These are phyloP conservation scores for Schrankia costaestrigalis DNA, from an alignment of 2,888 invertebrate genomes.

Conservation along the genomic window DNA sequence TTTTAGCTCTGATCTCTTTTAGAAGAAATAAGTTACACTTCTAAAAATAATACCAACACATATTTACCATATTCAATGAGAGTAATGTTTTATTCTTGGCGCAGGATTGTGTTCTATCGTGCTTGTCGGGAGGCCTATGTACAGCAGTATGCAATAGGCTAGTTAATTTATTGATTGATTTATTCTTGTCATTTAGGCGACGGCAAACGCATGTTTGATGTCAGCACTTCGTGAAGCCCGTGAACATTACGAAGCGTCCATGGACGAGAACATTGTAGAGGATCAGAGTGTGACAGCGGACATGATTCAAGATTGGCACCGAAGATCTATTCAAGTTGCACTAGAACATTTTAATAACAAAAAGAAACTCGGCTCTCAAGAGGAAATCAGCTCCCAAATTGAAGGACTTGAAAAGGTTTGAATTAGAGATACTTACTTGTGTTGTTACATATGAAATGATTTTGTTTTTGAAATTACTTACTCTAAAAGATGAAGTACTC, in stretches of 20 bases:
- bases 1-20: too few species aligned
- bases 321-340: slow-evolving; percentile 8
- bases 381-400: slow-evolving; percentile 9
- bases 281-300: slow-evolving; percentile 10
- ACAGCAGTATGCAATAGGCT: too few species aligned
- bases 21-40: too few species aligned
- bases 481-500: too few species aligned
- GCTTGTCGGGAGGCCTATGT: too few species aligned
- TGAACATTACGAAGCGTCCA: slow-evolving; percentile 17
- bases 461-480: too few species aligned
- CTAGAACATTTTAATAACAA: slow-evolving; percentile 25
- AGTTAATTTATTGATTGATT: too few species aligned
- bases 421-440: not conserved
- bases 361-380: slow-evolving; percentile 17
- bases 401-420: slow-evolving; percentile 12
- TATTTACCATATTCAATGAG: too few species aligned
- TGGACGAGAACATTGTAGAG: slow-evolving; percentile 31
- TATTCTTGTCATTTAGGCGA: slow-evolving; percentile 24
- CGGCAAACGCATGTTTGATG: slow-evolving; percentile 22
- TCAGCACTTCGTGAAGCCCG: slow-evolving; percentile 22
- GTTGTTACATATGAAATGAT: not conserved
- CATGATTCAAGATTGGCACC: slow-evolving; percentile 12
- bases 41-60: too few species aligned
- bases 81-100: too few species aligned
- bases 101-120: too few species aligned